Evolutionary conservation across 2,888 invertebrate genomes (phyloP).

Genomic region (Spatulosminthurus flaviceps): DNA sequence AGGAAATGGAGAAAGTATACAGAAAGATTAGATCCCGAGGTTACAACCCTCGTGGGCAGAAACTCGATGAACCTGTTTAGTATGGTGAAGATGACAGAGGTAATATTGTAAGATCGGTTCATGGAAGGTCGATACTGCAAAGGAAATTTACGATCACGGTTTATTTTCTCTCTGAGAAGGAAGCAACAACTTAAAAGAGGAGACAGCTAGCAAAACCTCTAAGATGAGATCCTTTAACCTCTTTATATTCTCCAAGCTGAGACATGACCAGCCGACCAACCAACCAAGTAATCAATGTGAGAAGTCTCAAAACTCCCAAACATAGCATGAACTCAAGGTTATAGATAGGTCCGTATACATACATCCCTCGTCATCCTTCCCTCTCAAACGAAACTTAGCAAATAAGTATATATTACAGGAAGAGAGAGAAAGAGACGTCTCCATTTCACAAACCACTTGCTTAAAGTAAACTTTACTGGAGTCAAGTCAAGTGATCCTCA

Average conservation of each 20-base stretch:
- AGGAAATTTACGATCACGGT: not conserved
- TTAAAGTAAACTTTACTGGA: constrained; percentile 3
- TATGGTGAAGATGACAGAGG: not conserved
- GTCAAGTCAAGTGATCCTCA: constrained; percentile 6
- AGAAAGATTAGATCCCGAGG: too few relatives aligned
- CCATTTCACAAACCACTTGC: not conserved
- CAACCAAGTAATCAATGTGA: constrained; percentile 3
- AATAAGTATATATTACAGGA: not conserved
- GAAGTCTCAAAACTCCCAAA: not conserved
- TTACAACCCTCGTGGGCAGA: too few relatives aligned
- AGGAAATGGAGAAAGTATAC: too few relatives aligned
- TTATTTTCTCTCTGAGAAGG: not conserved
- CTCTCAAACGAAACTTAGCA: too few relatives aligned
- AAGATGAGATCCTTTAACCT: constrained; percentile 13
- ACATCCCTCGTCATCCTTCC: too few relatives aligned
- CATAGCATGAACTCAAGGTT: too few relatives aligned
- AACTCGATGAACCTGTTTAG: not conserved
- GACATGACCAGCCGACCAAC: constrained; percentile 8
- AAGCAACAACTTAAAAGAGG: constrained; percentile 18
- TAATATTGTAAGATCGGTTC: not conserved
- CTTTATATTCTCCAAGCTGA: constrained; percentile 8
- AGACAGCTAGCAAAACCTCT: not conserved
- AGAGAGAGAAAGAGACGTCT: not conserved
- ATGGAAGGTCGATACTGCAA: not conserved
- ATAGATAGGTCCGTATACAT: too few relatives aligned